A percentile compares a stretch with the other conserved stretches of the same genome.
Conservation (phyloP, 2,888 invertebrate species). For the Agonopterix alstromeriana region DNA sequence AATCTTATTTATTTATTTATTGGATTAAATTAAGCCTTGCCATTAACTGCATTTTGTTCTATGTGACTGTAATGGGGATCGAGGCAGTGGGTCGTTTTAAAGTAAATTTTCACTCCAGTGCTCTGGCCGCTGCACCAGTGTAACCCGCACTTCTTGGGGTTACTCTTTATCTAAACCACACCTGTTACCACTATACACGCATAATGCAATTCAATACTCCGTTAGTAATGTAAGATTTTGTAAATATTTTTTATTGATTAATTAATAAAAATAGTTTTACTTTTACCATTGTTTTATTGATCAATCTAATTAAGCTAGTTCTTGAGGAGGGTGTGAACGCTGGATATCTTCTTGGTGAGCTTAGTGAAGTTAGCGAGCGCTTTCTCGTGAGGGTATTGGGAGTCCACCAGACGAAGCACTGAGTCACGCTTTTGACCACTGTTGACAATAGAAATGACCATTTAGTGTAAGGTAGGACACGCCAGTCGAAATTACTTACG, state of each 20-base stretch:
- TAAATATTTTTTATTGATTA: conserved; percentile 57
- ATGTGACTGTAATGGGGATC: conserved; percentile 13
- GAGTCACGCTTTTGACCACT: conserved; percentile 35
- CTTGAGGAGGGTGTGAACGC: conserved; percentile 38
- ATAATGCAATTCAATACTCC: conserved; percentile 68
- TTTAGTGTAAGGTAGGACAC: too few relatives aligned
- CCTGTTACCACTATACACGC: conserved; percentile 56
- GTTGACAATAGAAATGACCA: not conserved
- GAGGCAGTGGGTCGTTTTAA: conserved; percentile 25
- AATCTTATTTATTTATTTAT: conserved; percentile 58
- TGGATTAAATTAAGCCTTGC: conserved; percentile 59
- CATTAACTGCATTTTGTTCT: conserved; percentile 56
- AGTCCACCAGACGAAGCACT: conserved; percentile 50
- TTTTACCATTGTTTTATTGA: not conserved
- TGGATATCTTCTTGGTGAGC: conserved; percentile 59
- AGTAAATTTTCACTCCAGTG: conserved; percentile 2
- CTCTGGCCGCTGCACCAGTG: not conserved
- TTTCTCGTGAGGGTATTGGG: conserved; percentile 51
- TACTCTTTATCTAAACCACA: conserved; percentile 10
- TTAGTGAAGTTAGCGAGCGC: conserved; percentile 58
- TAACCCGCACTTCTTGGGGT: not conserved
- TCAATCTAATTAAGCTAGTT: conserved; percentile 10
- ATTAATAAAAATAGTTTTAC: conserved; percentile 36
- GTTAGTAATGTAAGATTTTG: conserved; percentile 52
- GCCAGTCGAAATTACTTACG: too few relatives aligned